Conservation (phyloP, 30 jellyfish, hydroid and myxozoan genomes). For the Cassiopea xamachana region DNA sequence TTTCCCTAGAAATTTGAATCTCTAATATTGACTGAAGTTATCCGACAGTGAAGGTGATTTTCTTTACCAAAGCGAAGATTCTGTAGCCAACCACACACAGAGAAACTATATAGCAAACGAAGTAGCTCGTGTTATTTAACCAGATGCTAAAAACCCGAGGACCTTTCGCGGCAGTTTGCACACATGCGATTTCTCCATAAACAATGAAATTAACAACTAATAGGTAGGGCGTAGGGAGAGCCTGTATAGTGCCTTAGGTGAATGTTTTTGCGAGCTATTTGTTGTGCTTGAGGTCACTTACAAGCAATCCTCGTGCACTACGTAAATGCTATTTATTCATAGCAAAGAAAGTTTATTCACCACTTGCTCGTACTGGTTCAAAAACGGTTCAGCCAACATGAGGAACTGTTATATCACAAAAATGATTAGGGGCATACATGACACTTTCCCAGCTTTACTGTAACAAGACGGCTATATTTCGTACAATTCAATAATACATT, state of each 20-base stretch:
- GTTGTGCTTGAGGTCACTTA: not conserved
- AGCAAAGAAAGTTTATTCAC: too few relatives aligned
- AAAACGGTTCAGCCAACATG: too few relatives aligned
- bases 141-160: constrained; percentile 48
- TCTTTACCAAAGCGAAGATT: not conserved
- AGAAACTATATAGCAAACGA: not conserved
- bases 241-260: not conserved
- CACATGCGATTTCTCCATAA: not conserved
- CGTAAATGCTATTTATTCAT: too few relatives aligned
- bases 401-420: too few relatives aligned
- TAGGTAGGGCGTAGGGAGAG: not conserved
- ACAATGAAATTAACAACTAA: constrained; percentile 6
- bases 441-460: too few relatives aligned
- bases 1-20: not conserved
- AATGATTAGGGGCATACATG: too few relatives aligned
- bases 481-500: too few relatives aligned
- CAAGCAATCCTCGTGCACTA: too few relatives aligned
- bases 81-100: not conserved
- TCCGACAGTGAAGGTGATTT: constrained; percentile 5
- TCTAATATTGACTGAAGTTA: constrained; percentile 9
- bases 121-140: constrained; percentile 5
- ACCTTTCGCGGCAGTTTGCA: constrained; percentile 5
- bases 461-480: too few relatives aligned
- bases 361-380: too few relatives aligned
- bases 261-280: too few relatives aligned